Evolutionary conservation across 2,888 invertebrate species (phyloP).

Genomic region (Cynaeus angustus): DNA sequence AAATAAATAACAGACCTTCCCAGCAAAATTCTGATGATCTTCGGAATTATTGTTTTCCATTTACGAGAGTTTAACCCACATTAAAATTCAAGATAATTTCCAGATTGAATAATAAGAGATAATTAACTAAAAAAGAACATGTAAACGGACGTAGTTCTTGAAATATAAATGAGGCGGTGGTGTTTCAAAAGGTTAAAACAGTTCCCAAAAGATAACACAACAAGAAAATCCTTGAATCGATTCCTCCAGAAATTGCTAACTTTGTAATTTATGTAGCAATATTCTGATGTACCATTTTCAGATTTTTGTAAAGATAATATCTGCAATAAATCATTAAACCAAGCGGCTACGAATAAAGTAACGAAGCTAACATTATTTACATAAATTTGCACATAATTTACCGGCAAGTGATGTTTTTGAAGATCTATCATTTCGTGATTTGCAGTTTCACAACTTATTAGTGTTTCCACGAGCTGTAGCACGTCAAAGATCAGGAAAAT

Average conservation of each 20-base stretch:
- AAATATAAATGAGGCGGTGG: slow-evolving; percentile 13
- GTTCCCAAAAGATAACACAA: slow-evolving; percentile 15
- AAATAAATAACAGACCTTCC: no score
- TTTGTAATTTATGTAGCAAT: background rate
- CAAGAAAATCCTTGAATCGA: slow-evolving; percentile 6
- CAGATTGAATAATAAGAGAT: slow-evolving; percentile 34
- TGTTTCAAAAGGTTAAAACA: slow-evolving; percentile 3
- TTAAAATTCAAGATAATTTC: slow-evolving; percentile 22
- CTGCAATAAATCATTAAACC: slow-evolving; percentile 8
- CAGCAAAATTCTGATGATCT: background rate
- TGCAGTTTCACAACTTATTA: background rate
- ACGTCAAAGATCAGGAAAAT: background rate
- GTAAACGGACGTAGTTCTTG: slow-evolving; percentile 11
- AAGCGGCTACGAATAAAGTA: background rate
- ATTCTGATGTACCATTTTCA: background rate
- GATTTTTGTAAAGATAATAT: background rate
- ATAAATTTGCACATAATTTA: slow-evolving; percentile 36
- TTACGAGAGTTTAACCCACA: slow-evolving; percentile 10
- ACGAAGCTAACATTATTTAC: slow-evolving; percentile 16
- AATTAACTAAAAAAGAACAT: slow-evolving; percentile 23
- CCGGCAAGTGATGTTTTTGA: background rate
- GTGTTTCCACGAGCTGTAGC: background rate
- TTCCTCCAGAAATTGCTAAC: background rate
- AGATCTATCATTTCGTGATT: slow-evolving; percentile 9
- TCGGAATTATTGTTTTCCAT: slow-evolving; percentile 14